A percentile compares a stretch with the other conserved stretches of the same genome.
Evolutionary conservation across 2,888 invertebrate genomes (phyloP).

Genomic region (Acleris holmiana): DNA sequence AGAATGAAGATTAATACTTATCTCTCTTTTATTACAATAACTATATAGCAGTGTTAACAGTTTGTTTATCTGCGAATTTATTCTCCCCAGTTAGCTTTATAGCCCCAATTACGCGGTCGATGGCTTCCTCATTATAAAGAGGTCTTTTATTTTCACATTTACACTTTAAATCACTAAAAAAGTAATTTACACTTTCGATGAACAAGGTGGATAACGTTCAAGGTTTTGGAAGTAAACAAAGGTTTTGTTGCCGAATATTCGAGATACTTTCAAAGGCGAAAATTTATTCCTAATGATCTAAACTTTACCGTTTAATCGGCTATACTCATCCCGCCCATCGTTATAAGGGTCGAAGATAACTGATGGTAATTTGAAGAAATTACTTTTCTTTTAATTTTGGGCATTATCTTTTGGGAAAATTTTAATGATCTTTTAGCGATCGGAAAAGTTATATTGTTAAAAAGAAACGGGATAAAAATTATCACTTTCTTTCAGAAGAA

Average conservation of each 20-base stretch:
- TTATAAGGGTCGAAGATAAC: conserved; percentile 49
- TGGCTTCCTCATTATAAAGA: conserved; percentile 21
- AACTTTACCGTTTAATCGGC: conserved; percentile 59
- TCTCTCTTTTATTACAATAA: conserved; percentile 37
- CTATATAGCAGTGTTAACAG: conserved; percentile 34
- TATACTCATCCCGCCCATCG: conserved; percentile 51
- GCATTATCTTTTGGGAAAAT: conserved; percentile 32
- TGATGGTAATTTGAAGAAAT: conserved; percentile 43
- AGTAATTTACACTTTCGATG: conserved; percentile 5
- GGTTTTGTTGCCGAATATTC: conserved; percentile 31
- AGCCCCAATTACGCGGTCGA: conserved; percentile 25
- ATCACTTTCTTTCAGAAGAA: background rate
- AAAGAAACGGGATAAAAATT: conserved; percentile 2
- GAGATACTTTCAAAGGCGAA: conserved; percentile 48
- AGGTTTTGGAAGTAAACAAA: conserved; percentile 22
- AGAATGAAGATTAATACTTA: conserved; percentile 37
- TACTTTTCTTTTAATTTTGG: conserved; percentile 35
- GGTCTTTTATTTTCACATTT: conserved; percentile 1
- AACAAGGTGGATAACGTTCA: conserved; percentile 18
- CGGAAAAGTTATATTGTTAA: conserved; percentile 10
- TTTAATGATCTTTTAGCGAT: conserved; percentile 28
- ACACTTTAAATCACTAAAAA: conserved; percentile 3
- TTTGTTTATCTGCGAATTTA: conserved; percentile 36
- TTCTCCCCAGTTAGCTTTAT: conserved; percentile 30
- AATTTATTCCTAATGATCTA: conserved; percentile 59